Conservation (phyloP, 2,888 invertebrate genomes). For the Apantesis nais region DNA sequence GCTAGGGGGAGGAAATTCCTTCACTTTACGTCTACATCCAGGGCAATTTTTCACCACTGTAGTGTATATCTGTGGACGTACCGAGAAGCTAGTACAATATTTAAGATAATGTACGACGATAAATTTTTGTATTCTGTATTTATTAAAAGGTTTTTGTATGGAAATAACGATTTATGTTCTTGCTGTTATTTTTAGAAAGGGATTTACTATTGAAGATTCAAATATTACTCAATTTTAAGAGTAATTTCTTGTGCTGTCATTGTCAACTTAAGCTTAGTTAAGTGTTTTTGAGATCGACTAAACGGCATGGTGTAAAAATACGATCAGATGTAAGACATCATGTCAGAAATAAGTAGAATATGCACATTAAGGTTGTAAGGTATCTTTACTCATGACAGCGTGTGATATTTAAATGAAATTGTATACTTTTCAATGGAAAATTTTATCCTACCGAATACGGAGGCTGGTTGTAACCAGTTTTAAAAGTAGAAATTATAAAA, state of each 20-base stretch:
- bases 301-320: neutral
- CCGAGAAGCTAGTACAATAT: constrained; percentile 49
- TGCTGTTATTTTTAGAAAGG: neutral
- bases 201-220: neutral
- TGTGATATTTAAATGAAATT: no score
- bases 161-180: neutral
- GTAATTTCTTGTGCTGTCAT: neutral
- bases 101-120: constrained; percentile 41
- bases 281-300: neutral
- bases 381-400: no score
- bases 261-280: neutral
- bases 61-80: constrained; percentile 46
- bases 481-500: neutral
- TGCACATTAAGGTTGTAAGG: neutral
- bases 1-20: constrained; percentile 59
- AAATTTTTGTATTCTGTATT: neutral
- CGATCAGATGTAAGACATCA: no score
- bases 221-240: neutral
- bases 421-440: neutral
- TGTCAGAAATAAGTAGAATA: neutral
- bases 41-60: constrained; percentile 70
- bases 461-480: neutral
- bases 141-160: neutral
- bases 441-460: neutral
- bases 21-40: constrained; percentile 70